Evolutionary conservation across 2,797 vertebrate species (phyloP).

Genomic region (Toxotes lorentzi): DNA sequence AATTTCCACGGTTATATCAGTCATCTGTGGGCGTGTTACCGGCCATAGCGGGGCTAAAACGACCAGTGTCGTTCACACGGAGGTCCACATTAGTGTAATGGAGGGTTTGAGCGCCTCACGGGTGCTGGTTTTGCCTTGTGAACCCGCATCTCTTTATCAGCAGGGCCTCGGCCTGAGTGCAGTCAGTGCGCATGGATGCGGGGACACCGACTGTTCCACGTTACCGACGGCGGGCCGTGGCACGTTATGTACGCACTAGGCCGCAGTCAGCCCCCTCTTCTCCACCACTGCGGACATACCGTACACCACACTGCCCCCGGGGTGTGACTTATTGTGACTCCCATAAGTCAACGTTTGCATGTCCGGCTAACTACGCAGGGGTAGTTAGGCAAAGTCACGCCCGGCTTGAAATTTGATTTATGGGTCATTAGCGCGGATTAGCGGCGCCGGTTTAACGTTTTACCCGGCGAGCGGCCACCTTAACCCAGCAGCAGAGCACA

Average conservation of each 20-base stretch:
- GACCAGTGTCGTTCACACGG: rapidly evolving
- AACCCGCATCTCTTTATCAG: not conserved
- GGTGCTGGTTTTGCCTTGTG: not conserved
- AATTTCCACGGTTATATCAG: not conserved
- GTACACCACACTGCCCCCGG: not conserved
- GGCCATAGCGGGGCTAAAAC: rapidly evolving
- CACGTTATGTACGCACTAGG: slow-evolving; percentile 63
- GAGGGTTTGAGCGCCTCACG: not conserved
- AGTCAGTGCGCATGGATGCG: slow-evolving; percentile 61
- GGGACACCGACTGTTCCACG: slow-evolving; percentile 36
- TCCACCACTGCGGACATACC: slow-evolving; percentile 41
- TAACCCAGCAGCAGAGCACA: not conserved
- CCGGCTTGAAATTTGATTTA: slow-evolving; percentile 26
- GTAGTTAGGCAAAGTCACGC: not conserved
- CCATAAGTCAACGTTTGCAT: too few species aligned
- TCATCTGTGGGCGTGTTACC: not conserved
- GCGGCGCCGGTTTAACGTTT: slow-evolving; percentile 2
- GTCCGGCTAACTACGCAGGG: not conserved
- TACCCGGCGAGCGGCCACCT: not conserved
- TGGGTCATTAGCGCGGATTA: slow-evolving; percentile 39
- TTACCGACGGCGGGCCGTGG: slow-evolving; percentile 45
- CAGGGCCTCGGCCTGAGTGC: slow-evolving; percentile 64
- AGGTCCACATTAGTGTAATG: rapidly evolving
- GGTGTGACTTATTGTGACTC: not conserved
- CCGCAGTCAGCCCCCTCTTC: slow-evolving; percentile 48